Conservation (phyloP, 2,113 vertebrate genomes). For the Pangasianodon hypophthalmus region DNA sequence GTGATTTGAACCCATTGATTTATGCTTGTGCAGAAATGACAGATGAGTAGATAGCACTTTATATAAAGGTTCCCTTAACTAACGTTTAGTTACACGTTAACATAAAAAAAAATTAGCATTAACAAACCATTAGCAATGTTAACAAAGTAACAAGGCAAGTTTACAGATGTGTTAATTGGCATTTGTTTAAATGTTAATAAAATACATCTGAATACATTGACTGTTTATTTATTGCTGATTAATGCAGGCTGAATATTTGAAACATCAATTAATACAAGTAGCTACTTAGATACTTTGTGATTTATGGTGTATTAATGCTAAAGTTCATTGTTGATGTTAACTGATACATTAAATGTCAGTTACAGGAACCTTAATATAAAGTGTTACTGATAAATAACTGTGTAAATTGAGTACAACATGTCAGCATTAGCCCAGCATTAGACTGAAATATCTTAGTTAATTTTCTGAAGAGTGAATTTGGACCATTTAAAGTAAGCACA, state of each 20-base stretch:
- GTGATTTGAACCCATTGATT: neutral
- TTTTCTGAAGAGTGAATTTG: neutral
- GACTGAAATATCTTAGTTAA: neutral
- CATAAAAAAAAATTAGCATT: neutral
- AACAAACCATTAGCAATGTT: neutral
- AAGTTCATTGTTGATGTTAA: neutral
- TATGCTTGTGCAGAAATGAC: neutral
- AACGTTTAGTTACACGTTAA: neutral
- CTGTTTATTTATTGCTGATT: neutral
- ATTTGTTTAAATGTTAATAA: neutral
- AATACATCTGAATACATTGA: neutral
- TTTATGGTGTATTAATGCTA: neutral
- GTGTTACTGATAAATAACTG: neutral
- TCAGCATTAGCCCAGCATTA: neutral
- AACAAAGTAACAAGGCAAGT: neutral
- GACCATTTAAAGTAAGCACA: neutral
- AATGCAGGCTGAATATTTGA: neutral
- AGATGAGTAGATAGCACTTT: neutral
- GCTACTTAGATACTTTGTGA: neutral
- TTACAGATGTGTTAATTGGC: neutral
- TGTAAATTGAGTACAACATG: neutral
- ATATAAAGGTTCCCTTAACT: neutral
- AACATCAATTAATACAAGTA: neutral
- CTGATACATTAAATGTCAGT: neutral
- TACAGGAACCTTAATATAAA: slow-evolving; percentile 3